Evolutionary conservation across 2,888 invertebrate species (phyloP).

Genomic region (Eupithecia abbreviata): DNA sequence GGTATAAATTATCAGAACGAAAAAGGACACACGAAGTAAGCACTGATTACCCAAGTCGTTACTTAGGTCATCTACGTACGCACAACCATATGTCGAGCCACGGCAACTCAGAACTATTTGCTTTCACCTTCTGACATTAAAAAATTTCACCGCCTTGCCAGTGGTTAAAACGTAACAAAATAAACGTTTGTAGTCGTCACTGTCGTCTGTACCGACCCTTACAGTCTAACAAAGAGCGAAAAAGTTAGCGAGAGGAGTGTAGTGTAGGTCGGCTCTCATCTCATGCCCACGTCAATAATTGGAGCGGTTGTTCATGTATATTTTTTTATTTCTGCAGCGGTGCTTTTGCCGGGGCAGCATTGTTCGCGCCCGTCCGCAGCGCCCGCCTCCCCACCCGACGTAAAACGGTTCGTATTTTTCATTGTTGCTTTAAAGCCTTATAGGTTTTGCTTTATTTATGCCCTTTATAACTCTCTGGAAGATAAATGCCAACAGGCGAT

Average conservation of each 20-base stretch:
- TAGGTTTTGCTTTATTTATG: conserved; percentile 83
- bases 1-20: not conserved
- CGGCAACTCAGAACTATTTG: not conserved
- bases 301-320: conserved; percentile 79
- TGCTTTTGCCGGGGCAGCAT: conserved; percentile 74
- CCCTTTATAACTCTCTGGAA: conserved; percentile 78
- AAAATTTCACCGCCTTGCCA: not conserved
- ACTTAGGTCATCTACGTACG: not conserved
- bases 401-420: conserved; percentile 84
- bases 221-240: conserved; percentile 47
- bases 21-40: not conserved
- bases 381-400: conserved; percentile 61
- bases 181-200: not conserved
- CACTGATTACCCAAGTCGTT: not conserved
- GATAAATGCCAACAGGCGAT: conserved; percentile 74
- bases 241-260: conserved; percentile 46
- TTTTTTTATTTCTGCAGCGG: conserved; percentile 75
- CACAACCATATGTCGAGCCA: not conserved
- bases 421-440: conserved; percentile 83
- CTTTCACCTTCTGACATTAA: not conserved
- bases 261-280: conserved; percentile 65
- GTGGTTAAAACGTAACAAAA: not conserved
- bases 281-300: conserved; percentile 81
- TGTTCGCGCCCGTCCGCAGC: conserved; percentile 68
- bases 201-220: conserved; percentile 3